Evolutionary conservation across 2,888 invertebrate species (phyloP).

Genomic region (Tetragonula carbonaria): DNA sequence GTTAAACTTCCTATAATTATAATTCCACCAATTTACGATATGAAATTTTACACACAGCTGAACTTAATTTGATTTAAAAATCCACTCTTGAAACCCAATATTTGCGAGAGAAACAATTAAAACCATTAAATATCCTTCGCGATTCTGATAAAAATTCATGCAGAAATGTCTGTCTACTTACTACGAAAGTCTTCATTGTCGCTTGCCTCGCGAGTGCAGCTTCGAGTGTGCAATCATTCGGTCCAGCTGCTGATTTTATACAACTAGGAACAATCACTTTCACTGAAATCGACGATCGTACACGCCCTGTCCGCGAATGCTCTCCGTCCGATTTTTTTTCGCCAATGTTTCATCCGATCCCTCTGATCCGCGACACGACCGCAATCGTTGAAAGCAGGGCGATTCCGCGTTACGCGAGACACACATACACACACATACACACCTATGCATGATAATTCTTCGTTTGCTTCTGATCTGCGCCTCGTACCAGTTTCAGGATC

Average conservation of each 20-base stretch:
- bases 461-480: background rate
- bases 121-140: too few species aligned
- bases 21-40: background rate
- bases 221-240: conserved; percentile 72
- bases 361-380: conserved; percentile 68
- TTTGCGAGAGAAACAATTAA: background rate
- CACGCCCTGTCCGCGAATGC: conserved; percentile 66
- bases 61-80: too few species aligned
- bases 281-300: conserved; percentile 68
- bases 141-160: too few species aligned
- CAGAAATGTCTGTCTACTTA: conserved; percentile 65
- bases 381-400: conserved; percentile 44
- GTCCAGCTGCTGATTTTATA: conserved; percentile 74
- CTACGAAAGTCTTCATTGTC: conserved; percentile 75
- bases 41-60: background rate
- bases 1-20: background rate
- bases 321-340: conserved; percentile 58
- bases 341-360: conserved; percentile 71
- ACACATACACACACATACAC: conserved; percentile 4
- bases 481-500: background rate
- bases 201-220: conserved; percentile 62
- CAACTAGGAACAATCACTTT: conserved; percentile 74
- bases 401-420: conserved; percentile 56
- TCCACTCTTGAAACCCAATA: background rate
- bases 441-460: background rate